Conservation (phyloP, 2,113 vertebrate species). For the Ceyx cyanopectus region DNA sequence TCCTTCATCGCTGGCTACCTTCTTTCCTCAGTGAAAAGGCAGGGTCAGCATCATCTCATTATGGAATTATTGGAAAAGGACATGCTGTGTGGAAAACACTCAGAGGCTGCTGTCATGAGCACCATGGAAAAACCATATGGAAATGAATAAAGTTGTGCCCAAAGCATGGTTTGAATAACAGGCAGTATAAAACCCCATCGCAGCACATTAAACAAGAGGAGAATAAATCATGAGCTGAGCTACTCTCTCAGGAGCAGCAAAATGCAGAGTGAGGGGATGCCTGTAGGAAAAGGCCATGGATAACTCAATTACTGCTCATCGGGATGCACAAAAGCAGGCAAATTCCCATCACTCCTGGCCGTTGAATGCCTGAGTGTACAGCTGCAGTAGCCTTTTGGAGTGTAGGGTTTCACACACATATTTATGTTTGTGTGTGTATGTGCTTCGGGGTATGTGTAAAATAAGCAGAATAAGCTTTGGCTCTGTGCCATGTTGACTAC, state of each 20-base stretch:
- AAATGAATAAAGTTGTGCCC: constrained; percentile 54
- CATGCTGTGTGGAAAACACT: neutral
- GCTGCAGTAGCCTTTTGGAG: neutral
- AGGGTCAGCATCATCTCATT: neutral
- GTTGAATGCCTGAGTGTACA: neutral
- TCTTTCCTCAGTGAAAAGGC: neutral
- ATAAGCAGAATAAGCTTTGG: constrained; percentile 7
- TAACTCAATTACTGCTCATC: constrained; percentile 20
- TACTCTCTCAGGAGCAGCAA: neutral
- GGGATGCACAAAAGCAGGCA: neutral
- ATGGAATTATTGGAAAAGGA: neutral
- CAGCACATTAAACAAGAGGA: constrained; percentile 17
- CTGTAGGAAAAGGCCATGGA: constrained; percentile 9
- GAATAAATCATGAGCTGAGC: constrained; percentile 44
- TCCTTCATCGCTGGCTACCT: neutral
- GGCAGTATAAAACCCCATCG: constrained; percentile 13
- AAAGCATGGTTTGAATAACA: constrained; percentile 45
- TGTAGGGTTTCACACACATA: neutral
- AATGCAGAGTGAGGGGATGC: neutral
- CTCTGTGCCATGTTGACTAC: neutral
- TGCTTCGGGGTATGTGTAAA: neutral
- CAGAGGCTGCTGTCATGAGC: constrained; percentile 14
- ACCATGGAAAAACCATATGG: constrained; percentile 4
- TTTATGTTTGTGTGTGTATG: neutral
- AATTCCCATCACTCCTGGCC: neutral